Base-by-base conservation (phyloP, 2,888 invertebrate species). In the Drosophila dives region DNA sequence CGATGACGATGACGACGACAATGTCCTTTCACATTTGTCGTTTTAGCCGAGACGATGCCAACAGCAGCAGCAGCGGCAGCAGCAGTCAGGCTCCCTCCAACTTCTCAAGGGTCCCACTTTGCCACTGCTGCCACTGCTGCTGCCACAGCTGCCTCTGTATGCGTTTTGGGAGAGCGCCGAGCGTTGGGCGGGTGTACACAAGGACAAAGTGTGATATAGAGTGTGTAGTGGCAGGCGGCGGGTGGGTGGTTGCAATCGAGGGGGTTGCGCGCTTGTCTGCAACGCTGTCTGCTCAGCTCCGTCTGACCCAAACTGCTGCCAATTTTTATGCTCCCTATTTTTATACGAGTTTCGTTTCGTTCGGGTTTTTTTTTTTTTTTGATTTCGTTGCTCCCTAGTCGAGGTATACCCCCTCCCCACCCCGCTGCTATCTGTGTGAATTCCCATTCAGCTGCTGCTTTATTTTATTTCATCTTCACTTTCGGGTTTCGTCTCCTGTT, bases 21-120 rank as follows among this genome's bases (percentile, higher is more conserved):
- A 90, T 86, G 86, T 86, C 86, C 86, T 86, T 86, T 90, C 90
- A 89, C 85, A 86, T 86, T 86, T 86, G 86, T 86, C 90, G 86
- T 88, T 86, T 77, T 69, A 75, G 73, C 76, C 88, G 90, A 85
- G 85, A 87, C 90, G 87, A 80, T 65, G 83, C 72, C 77, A 70
- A 59, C 78, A 66, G 59, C 58, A 61, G 64, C 74, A 67, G 66
- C 69, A 65, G 54, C 59, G 50, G 55, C 58, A 66, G 51, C 49
- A 36, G 40, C 64, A 50, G 23, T 42, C 60, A 50, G 49, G 45
- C 33, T 49, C n/a, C 59, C 45, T 29, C 15, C 55, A 34, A 26
- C 50, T 23, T 17, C 59, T 32, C 58, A 32, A 54, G 69, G 15
- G 26, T 17, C 38, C 50, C 38, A 26, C 20, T 15, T 15, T 33